Evolutionary conservation across 2,113 vertebrate genomes (phyloP).

Genomic region (Vidua chalybeata): DNA sequence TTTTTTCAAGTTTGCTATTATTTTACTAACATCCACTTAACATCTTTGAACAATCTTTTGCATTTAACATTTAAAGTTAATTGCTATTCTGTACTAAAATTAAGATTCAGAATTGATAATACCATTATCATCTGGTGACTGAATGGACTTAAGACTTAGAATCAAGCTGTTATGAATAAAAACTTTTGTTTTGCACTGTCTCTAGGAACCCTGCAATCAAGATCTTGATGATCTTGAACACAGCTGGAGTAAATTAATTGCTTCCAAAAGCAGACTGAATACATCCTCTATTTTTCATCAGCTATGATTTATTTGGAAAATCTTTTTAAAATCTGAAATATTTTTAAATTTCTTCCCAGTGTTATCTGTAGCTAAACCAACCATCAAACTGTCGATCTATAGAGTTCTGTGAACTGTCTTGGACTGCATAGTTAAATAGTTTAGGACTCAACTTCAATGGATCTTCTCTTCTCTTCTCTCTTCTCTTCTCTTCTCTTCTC

Average conservation of each 20-base stretch:
- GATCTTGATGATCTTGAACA: background rate
- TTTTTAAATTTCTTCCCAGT: background rate
- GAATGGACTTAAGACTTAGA: background rate
- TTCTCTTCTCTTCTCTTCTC: accelerated
- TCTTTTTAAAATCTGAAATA: background rate
- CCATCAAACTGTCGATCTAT: background rate
- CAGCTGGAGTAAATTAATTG: background rate
- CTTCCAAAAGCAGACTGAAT: background rate
- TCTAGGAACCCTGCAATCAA: background rate
- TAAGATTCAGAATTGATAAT: background rate
- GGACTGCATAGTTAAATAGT: background rate
- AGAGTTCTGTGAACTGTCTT: no score
- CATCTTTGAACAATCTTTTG: background rate
- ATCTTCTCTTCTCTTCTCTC: accelerated
- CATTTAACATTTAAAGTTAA: background rate
- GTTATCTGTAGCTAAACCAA: background rate
- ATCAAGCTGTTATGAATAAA: background rate
- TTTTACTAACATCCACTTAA: background rate
- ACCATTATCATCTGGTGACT: background rate
- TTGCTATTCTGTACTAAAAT: background rate
- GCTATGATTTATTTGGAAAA: background rate
- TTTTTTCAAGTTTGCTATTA: background rate
- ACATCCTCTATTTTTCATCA: background rate
- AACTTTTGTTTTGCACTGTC: background rate
- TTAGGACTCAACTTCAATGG: background rate